These are phyloP conservation scores for Merops nubicus DNA, from an alignment of 2,113 vertebrate species.

Conservation along the genomic window DNA sequence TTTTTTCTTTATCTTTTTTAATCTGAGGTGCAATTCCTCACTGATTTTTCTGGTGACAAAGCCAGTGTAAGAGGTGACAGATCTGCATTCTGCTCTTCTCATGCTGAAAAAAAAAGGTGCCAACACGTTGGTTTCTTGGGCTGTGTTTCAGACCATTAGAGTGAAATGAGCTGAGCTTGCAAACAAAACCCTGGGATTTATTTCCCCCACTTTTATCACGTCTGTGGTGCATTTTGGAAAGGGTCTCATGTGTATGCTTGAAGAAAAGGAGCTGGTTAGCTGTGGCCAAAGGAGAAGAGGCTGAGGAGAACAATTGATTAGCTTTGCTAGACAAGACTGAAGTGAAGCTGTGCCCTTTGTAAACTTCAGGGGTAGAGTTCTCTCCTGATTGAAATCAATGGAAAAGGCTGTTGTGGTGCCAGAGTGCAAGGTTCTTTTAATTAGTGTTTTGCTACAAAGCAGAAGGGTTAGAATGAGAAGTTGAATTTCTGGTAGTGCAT, in stretches of 20 bases:
- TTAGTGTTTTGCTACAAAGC: neutral
- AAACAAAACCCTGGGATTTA: neutral
- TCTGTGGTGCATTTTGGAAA: neutral
- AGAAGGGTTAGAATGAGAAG: neutral
- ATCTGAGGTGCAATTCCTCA: constrained; percentile 2
- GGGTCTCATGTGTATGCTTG: neutral
- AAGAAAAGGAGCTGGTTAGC: neutral
- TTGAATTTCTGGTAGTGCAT: neutral
- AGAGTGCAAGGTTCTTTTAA: neutral
- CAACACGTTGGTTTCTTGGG: neutral
- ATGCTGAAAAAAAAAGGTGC: neutral
- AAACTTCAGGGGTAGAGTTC: neutral
- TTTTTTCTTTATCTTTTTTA: neutral
- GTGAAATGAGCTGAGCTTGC: neutral
- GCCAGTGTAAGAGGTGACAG: neutral
- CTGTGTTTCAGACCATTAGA: neutral
- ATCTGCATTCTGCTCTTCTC: neutral
- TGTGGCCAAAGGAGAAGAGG: neutral
- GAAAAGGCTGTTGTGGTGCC: neutral
- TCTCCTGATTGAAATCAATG: neutral
- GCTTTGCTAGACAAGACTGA: neutral
- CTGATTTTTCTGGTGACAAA: neutral
- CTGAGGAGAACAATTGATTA: neutral
- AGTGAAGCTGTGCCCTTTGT: neutral
- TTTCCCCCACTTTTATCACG: accelerated